phyloP scores from a whole-genome alignment of 2,113 vertebrate genomes.

The Micromys minutus region DNA sequence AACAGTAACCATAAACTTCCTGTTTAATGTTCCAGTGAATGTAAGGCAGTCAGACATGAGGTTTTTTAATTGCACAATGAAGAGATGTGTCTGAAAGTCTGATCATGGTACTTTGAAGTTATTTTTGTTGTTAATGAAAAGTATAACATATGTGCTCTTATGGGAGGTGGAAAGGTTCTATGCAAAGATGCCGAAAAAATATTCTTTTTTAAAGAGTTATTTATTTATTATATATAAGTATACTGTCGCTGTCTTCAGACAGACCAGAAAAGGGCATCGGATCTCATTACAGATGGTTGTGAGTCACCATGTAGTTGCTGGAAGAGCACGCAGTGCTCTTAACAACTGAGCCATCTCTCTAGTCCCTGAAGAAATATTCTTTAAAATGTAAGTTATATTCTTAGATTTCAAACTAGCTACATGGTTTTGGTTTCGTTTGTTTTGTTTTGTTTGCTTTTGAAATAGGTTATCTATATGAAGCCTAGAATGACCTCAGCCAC shows the following conservation, averaged over 20 bases:
- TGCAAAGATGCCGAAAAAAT: constrained; percentile 34
- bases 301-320: no score
- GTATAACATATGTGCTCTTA: neutral
- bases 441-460: neutral
- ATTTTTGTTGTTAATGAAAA: constrained; percentile 20
- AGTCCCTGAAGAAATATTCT: constrained; percentile 24
- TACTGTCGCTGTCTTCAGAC: no score
- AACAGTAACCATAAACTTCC: neutral
- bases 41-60: neutral
- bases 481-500: neutral
- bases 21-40: neutral
- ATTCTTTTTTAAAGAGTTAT: no score
- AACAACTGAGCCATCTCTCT: no score
- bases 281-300: no score
- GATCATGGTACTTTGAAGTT: neutral
- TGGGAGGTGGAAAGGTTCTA: neutral
- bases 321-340: no score
- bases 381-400: neutral
- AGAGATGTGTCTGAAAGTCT: neutral
- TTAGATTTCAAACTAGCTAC: constrained; percentile 14
- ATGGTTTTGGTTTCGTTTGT: neutral
- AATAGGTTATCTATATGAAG: neutral
- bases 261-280: no score
- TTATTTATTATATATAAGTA: no score
- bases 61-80: neutral